Evolutionary conservation across 1,140 invertebrate species (phyloP).

Genomic region (Nasonia vitripennis): DNA sequence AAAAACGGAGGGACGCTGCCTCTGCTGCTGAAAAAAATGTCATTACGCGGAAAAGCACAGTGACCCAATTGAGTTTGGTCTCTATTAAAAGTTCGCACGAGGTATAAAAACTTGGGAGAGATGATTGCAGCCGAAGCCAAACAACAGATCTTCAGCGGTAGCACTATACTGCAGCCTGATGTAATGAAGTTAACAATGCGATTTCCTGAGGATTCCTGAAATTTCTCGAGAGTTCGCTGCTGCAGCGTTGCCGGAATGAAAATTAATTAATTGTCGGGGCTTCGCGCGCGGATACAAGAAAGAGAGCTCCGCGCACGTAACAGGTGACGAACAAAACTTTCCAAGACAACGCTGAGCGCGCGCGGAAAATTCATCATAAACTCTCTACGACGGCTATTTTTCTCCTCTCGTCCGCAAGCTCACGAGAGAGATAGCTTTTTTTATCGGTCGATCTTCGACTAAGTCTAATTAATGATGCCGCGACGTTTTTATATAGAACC

Average conservation of each 20-base stretch:
- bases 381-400: neutral
- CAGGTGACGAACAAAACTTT: slow-evolving; percentile 32
- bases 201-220: neutral
- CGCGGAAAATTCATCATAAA: slow-evolving; percentile 25
- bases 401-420: neutral
- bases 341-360: neutral
- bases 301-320: slow-evolving; percentile 38
- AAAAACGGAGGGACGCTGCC: no score
- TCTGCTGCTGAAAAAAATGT: neutral
- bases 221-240: neutral
- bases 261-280: slow-evolving; percentile 20
- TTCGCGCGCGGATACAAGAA: neutral
- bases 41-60: neutral
- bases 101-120: neutral
- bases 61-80: neutral
- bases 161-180: neutral
- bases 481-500: neutral
- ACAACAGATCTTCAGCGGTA: neutral
- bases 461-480: slow-evolving; percentile 1
- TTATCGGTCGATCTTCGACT: slow-evolving; percentile 7
- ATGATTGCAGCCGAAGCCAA: neutral
- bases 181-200: slow-evolving; percentile 38
- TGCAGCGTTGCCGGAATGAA: neutral
- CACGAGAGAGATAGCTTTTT: neutral
- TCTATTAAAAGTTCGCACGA: no score